Conservation (phyloP, 2,797 vertebrate species). For the Silurus aristotelis region DNA sequence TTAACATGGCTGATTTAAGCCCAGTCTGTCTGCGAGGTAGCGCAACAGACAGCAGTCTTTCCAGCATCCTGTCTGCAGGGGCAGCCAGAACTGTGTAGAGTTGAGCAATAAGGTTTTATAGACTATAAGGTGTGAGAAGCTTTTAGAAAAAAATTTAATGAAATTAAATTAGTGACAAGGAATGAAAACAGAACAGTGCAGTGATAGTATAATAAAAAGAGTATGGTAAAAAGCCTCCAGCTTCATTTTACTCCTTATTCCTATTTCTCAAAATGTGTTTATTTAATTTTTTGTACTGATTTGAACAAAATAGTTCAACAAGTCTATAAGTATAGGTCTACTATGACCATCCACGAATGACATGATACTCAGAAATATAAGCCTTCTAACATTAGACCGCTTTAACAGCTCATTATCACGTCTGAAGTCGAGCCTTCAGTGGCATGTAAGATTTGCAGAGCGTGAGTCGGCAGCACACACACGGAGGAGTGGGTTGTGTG, state of each 20-base stretch:
- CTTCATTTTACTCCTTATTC: too few species aligned
- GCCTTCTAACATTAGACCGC: slow-evolving; percentile 24
- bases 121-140: not conserved
- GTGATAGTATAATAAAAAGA: not conserved
- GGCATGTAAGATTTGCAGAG: slow-evolving; percentile 24
- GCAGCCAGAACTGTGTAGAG: not conserved
- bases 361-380: not conserved
- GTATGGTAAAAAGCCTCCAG: not conserved
- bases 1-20: slow-evolving; percentile 45
- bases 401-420: slow-evolving; percentile 42
- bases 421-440: slow-evolving; percentile 3
- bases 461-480: slow-evolving; percentile 13
- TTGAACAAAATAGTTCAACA: not conserved
- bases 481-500: slow-evolving; percentile 15
- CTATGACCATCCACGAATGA: not conserved
- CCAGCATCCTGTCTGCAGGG: not conserved
- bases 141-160: not conserved
- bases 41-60: not conserved
- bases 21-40: slow-evolving; percentile 32
- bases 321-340: not conserved
- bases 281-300: not conserved
- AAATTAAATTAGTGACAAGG: not conserved
- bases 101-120: not conserved
- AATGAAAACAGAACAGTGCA: not conserved
- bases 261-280: not conserved